phyloP scores from a whole-genome alignment of 1,140 invertebrate genomes.

The Hyphantria cunea region DNA sequence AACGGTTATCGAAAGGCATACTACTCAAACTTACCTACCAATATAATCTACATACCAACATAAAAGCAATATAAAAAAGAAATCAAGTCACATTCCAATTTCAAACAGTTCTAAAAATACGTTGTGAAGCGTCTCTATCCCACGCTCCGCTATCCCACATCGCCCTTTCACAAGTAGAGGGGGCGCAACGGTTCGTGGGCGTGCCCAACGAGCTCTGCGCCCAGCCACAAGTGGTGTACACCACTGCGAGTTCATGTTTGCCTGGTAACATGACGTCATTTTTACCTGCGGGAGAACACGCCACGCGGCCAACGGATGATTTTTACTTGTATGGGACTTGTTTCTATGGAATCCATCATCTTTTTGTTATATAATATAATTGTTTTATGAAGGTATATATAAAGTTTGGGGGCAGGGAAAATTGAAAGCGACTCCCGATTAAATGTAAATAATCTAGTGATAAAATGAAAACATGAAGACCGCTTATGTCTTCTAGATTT shows the following conservation, averaged over 20 bases:
- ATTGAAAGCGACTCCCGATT: no score
- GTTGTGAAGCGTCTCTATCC: background rate
- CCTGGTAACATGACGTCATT: slow-evolving; percentile 65
- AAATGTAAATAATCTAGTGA: no score
- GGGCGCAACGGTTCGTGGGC: slow-evolving; percentile 25
- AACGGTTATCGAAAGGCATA: no score
- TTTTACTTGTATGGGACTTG: background rate
- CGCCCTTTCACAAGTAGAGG: slow-evolving; percentile 16
- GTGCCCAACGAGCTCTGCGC: slow-evolving; percentile 29
- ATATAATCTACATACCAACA: no score
- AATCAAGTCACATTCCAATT: background rate
- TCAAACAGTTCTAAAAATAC: slow-evolving; percentile 1
- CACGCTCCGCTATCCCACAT: background rate
- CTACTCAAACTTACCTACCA: no score
- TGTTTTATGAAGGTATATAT: no score
- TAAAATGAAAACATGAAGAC: no score
- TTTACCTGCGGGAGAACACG: slow-evolving; percentile 45
- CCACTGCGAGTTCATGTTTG: slow-evolving; percentile 39
- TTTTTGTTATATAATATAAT: no score
- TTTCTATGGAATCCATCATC: no score
- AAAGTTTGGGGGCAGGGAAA: no score
- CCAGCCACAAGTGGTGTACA: slow-evolving; percentile 34
- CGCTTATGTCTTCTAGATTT: no score
- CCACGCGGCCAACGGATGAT: slow-evolving; percentile 15
- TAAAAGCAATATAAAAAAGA: no score